phyloP scores from a whole-genome alignment of 2,888 invertebrate genomes.

The Diadegma fenestrale region DNA sequence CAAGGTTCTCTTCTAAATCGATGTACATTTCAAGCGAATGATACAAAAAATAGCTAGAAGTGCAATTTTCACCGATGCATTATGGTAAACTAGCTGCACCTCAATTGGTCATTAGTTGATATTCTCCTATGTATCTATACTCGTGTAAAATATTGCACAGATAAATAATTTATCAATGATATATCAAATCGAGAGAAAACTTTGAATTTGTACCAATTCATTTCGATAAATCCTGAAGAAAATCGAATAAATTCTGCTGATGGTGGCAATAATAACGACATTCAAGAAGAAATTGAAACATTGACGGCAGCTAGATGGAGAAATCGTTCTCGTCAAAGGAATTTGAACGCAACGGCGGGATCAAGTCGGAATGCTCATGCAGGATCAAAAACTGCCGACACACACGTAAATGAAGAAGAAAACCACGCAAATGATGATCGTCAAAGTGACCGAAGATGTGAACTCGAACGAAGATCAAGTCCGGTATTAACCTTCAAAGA shows the following conservation, averaged over 20 bases:
- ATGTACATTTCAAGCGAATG: too few species aligned
- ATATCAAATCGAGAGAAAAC: too few species aligned
- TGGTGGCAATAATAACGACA: background rate
- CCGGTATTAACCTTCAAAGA: slow-evolving; percentile 4
- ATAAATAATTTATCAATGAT: too few species aligned
- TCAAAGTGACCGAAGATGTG: background rate
- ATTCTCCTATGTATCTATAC: too few species aligned
- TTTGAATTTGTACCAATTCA: too few species aligned
- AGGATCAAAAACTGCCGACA: background rate
- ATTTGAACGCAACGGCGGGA: background rate
- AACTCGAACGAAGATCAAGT: background rate
- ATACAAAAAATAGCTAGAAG: too few species aligned
- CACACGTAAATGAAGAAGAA: background rate
- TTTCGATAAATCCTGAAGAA: background rate
- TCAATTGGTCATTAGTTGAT: too few species aligned
- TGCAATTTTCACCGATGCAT: too few species aligned
- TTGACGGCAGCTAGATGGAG: background rate
- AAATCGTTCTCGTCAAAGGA: background rate
- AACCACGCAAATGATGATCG: background rate
- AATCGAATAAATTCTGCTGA: background rate
- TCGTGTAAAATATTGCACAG: too few species aligned
- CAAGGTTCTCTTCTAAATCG: too few species aligned
- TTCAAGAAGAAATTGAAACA: background rate
- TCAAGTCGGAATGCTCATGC: background rate
- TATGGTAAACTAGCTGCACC: too few species aligned